Base-by-base conservation (phyloP, 2,888 invertebrate species). In the Bruchidius siliquastri region DNA sequence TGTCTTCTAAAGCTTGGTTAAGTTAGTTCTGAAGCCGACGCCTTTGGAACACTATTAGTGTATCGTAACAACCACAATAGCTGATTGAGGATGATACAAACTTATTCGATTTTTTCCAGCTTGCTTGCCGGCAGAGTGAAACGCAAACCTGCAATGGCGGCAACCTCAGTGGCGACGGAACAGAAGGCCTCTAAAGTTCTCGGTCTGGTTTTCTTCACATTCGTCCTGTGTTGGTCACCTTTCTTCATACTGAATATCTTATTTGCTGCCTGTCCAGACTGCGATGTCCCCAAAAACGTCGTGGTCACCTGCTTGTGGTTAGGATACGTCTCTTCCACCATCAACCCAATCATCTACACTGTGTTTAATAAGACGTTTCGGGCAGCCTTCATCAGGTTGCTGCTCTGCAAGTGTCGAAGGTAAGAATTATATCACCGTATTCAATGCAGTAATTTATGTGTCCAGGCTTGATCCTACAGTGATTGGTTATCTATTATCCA, bases 101-200 rank as follows among this genome's bases (percentile, higher is more conserved):
- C n/a, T n/a, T n/a, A n/a, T n/a, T n/a, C n/a, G n/a, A n/a, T n/a
- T 72, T 73, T n/a, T 83, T 87, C 18, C 88, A 93, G 93, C 82
- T 91, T 93, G 82, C 86, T 94, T 67, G 91, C 92, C 67, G 92
- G 90, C 76, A 89, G 92, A 76, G 91, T 89, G 79, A 94, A 92
- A 82, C 90, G 92, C 20, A 90, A 92, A 80, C 91, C 92, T 1
- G 6, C 49, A 49, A 84, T 93, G 77, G 92, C 94, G 0, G 93
- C 93, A 13, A 94, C 94, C 83, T 93, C 94, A 0, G 94, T 95
- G 0, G 94, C 94, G n/a, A 94, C 94, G 32, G 97, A 98, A 85
- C 97, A 97, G 85, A 98, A 97, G 84, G 98, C 98, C 0, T 96
- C 96, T 73, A 97, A 97, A 87, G 96, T 95, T 0, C 88, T 97